Conservation (phyloP, 2,113 vertebrate genomes). For the Monopterus albus region DNA sequence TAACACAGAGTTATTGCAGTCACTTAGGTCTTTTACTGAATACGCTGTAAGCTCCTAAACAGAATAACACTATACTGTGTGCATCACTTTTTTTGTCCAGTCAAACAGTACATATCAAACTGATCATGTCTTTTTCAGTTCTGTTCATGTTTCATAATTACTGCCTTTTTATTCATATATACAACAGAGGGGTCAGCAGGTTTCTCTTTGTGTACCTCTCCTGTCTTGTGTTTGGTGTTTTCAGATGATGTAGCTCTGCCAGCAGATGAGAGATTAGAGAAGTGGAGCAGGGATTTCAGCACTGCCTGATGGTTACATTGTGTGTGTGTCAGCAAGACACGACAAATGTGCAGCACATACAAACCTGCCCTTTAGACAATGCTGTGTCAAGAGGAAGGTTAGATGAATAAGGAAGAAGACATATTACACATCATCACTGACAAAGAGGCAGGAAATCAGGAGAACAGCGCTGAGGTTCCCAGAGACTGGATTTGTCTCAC, state of each 20-base stretch:
- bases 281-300: constrained; percentile 39
- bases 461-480: constrained; percentile 34
- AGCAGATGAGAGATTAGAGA: constrained; percentile 58
- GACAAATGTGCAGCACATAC: constrained; percentile 49
- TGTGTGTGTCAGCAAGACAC: constrained; percentile 61
- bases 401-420: constrained; percentile 68
- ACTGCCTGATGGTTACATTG: constrained; percentile 38
- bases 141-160: constrained; percentile 53
- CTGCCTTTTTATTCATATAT: constrained; percentile 33
- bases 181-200: constrained; percentile 65
- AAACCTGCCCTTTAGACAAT: constrained; percentile 59
- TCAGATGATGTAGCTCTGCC: constrained; percentile 58
- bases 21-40: not conserved
- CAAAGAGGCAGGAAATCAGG: constrained; percentile 49
- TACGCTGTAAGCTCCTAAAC: constrained; percentile 8
- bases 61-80: constrained; percentile 8
- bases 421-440: constrained; percentile 67
- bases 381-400: constrained; percentile 69
- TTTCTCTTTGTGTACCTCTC: constrained; percentile 66
- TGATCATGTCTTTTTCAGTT: constrained; percentile 59
- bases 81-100: constrained; percentile 73
- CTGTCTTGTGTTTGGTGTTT: constrained; percentile 30
- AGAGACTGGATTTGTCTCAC: constrained; percentile 60
- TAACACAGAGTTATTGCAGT: not conserved
- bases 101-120: constrained; percentile 77